Conservation (phyloP, 2,888 invertebrate genomes). For the Rhingia rostrata region DNA sequence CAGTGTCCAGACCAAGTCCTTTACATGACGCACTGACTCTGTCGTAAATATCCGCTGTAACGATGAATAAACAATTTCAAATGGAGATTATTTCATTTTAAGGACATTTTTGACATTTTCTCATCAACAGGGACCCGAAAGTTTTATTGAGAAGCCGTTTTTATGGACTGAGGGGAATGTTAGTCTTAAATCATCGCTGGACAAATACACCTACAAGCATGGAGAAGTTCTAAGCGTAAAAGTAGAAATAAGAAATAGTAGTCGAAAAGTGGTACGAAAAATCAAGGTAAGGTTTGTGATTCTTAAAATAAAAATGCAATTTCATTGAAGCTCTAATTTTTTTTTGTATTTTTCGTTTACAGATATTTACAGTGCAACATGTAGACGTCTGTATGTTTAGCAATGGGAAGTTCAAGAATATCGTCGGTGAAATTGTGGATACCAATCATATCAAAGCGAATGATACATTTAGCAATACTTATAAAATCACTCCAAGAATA, state of each 20-base stretch:
- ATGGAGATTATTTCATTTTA: not conserved
- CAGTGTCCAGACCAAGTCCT: conserved; percentile 86
- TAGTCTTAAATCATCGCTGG: conserved; percentile 89
- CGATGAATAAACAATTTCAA: conserved; percentile 24
- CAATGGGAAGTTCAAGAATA: conserved; percentile 94
- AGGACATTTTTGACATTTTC: not conserved
- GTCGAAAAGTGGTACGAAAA: conserved; percentile 90
- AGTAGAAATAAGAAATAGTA: conserved; percentile 89
- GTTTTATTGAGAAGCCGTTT: conserved; percentile 89
- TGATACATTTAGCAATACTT: conserved; percentile 85
- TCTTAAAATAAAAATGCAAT: not conserved
- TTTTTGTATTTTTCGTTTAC: conserved; percentile 14
- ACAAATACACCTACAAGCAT: conserved; percentile 90
- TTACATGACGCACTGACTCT: conserved; percentile 82
- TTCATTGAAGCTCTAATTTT: not conserved
- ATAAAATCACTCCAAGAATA: conserved; percentile 86
- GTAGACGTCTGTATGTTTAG: conserved; percentile 96
- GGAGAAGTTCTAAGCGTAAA: conserved; percentile 89
- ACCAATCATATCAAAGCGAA: conserved; percentile 87
- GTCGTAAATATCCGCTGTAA: conserved; percentile 92
- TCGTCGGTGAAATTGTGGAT: conserved; percentile 86
- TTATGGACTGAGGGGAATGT: conserved; percentile 91
- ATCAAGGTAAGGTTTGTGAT: conserved; percentile 86
- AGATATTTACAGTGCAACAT: conserved; percentile 92
- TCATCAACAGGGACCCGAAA: conserved; percentile 85